phyloP scores from a whole-genome alignment of 2,797 vertebrate genomes.

The Delichon dasypus region DNA sequence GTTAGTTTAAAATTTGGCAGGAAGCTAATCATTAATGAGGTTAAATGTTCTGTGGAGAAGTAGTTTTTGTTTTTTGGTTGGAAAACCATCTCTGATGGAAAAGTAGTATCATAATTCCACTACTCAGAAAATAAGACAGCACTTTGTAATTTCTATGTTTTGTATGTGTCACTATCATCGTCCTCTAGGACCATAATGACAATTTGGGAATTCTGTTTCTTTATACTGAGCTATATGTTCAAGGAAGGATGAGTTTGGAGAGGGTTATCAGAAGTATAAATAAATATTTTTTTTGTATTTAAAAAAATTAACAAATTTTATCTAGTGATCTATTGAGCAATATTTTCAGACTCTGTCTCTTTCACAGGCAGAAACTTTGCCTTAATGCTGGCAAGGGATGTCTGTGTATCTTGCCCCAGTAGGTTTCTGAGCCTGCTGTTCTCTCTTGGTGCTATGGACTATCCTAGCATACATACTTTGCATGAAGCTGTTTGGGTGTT shows the following conservation, averaged over 20 bases:
- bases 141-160: background rate
- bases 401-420: fast-evolving
- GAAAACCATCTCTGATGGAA: background rate
- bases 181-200: background rate
- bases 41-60: background rate
- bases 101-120: background rate
- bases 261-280: background rate
- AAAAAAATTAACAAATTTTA: background rate
- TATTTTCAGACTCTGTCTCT: background rate
- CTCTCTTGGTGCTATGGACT: background rate
- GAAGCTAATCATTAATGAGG: background rate
- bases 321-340: background rate
- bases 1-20: background rate
- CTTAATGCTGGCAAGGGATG: background rate
- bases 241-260: background rate
- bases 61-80: background rate
- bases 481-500: background rate
- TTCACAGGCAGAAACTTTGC: background rate
- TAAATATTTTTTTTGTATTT: background rate
- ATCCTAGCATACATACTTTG: background rate
- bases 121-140: background rate
- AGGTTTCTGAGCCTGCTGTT: background rate
- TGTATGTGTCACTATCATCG: background rate
- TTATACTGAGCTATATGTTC: background rate
- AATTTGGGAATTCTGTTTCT: background rate